Base-by-base conservation (phyloP, 1,140 invertebrate species). In the Drosophila tristis region DNA sequence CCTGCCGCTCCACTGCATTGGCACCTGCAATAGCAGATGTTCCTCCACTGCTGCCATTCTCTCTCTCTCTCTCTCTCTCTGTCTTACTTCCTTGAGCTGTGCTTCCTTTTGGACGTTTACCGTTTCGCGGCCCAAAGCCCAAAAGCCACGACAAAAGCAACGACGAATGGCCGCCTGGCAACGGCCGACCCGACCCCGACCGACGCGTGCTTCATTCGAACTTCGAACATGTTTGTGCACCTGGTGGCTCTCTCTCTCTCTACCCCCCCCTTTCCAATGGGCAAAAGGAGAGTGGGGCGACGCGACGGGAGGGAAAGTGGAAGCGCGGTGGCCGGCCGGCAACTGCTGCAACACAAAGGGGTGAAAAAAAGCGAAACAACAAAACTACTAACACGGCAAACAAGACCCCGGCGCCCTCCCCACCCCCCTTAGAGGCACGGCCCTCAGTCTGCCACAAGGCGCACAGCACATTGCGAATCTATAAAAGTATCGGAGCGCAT, bases 401-500 rank as follows among this genome's bases (percentile, higher is more conserved):
- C 26, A 26, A 50, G 47, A 49, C 20, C 54, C 39, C 4, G n/a
- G 35, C 25, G 9, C 25, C 51, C 16, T 16, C 16, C 7, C 29
- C 8, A 23, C 7, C 49, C 25, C 25, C 15, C 23, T 26, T 60
- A 45, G 49, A 48, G 51, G 59, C 26, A 57, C 31, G 49, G 54
- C 54, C 13, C 11, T 39, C 54, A 53, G 61, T 55, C 61, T 65
- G 53, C 61, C 48, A 59, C 35, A 39, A 39, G 35, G 35, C 35
- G 82, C 78, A 89, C 80, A 80, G 82, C 78, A 89, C 80, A 80
- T 90, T 84, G 90, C 81, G 71, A 91, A 91, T 91, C 76, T 91
- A 91, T 91, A 91, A 91, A 91, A 91, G 86, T 91, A 91, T 87
- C 79, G 75, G 74, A 67, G 77, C 79, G 85, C 84, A 84, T 91